These are phyloP conservation scores for Solenopsis invicta DNA, from an alignment of 1,140 invertebrate genomes.

Conservation along the genomic window DNA sequence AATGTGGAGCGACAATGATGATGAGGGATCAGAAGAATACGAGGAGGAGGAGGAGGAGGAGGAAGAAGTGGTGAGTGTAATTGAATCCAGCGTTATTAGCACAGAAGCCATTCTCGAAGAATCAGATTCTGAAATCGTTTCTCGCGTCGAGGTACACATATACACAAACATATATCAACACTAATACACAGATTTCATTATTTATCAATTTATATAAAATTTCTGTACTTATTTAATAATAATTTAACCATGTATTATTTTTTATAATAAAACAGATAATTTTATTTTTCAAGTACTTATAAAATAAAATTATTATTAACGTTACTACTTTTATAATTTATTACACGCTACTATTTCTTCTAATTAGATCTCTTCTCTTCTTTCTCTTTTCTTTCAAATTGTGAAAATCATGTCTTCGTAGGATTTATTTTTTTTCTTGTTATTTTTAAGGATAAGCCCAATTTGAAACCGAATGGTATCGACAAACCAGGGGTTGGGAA, in stretches of 20 bases:
- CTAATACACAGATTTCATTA: constrained; percentile 38
- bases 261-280: not conserved
- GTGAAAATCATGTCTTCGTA: constrained; percentile 13
- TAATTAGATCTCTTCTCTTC: not conserved
- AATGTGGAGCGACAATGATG: constrained; percentile 81
- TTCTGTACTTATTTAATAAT: not conserved
- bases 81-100: constrained; percentile 77
- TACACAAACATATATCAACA: constrained; percentile 67
- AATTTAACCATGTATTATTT: constrained; percentile 7
- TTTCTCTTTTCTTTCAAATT: not conserved
- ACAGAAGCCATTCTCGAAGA: constrained; percentile 80
- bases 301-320: not conserved
- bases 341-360: not conserved
- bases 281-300: constrained; percentile 5
- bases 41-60: constrained; percentile 84
- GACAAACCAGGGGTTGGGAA: constrained; percentile 82
- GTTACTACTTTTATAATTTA: not conserved
- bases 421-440: constrained; percentile 73
- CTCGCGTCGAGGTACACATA: constrained; percentile 80
- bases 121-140: constrained; percentile 74
- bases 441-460: constrained; percentile 84
- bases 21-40: constrained; percentile 81
- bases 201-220: constrained; percentile 17
- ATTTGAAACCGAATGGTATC: constrained; percentile 84
- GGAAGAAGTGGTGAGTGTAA: constrained; percentile 83